Base-by-base conservation (phyloP, 2,888 invertebrate species). In the Sarcophaga carnaria region DNA sequence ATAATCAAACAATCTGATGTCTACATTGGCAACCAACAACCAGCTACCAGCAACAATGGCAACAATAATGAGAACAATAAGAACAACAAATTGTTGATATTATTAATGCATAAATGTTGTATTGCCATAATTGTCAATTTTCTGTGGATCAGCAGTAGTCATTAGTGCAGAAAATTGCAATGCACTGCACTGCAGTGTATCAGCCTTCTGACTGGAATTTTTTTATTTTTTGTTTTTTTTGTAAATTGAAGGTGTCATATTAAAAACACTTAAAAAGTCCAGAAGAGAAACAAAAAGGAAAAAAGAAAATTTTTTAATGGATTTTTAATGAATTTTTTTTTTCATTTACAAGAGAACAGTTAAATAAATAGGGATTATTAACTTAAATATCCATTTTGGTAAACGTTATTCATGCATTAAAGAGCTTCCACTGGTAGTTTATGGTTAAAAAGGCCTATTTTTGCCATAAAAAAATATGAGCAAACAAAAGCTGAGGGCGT, bases 61-160 rank as follows among this genome's bases (percentile, higher is more conserved):
- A 37, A 37, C 10, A 37, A 37, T 37, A 37, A 37, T 37, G 54
- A 54, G 14, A 14, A 67, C 45, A 67, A 14, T 14, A 54, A 12
- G 17, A 17, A 17, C 54, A 83, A 67, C 78, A 76, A 80, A 71
- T 76, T 77, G 60, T 77, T 80, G 71, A 80, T 80, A 74, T 80
- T 79, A 20, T 76, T 80, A 84, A 80, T 84, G 84, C 84, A 80
- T 64, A 76, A 84, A 71, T 70, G 70, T 71, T 84, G 84, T 80
- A 84, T 77, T 60, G 80, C 80, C 76, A 77, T 80, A 72, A 80
- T 85, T 80, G 76, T 66, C 60, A 59, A n/a, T 62, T 45, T 49
- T 66, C 47, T 60, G 66, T 12, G 60, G 47, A 37, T 22, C 67
- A 72, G 37, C 67, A 67, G 45, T 22, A 62, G 49, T 45, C 71